Percentiles rank a stretch among this genome's conserved stretches.
phyloP scores from a whole-genome alignment of 2,113 vertebrate species.

The Dolichallabes microphthalmus region DNA sequence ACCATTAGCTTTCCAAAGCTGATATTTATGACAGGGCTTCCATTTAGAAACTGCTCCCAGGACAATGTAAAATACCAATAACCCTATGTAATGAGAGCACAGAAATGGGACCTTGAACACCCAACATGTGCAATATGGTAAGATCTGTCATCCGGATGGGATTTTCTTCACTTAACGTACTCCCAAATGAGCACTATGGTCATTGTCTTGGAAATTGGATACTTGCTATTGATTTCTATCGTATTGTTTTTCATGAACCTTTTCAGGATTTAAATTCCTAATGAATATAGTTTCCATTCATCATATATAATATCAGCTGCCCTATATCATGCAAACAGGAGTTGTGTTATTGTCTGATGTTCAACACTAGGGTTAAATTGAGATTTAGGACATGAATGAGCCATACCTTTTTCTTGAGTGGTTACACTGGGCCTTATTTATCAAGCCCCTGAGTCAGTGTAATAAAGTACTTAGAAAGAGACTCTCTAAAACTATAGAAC shows the following conservation, averaged over 20 bases:
- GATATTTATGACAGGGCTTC: slow-evolving; percentile 19
- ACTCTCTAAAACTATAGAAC: neutral
- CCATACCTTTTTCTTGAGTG: neutral
- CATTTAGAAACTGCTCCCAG: slow-evolving; percentile 25
- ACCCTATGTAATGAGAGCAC: slow-evolving; percentile 14
- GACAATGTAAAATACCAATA: slow-evolving; percentile 15
- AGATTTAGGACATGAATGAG: neutral
- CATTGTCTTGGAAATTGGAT: slow-evolving; percentile 10
- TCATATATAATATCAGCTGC: neutral
- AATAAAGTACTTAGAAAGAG: neutral
- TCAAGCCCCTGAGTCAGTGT: neutral
- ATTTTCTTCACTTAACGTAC: neutral
- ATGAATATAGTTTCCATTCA: slow-evolving; percentile 1
- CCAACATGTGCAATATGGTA: slow-evolving; percentile 12
- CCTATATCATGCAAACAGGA: neutral
- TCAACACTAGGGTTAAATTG: neutral
- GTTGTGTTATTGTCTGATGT: neutral
- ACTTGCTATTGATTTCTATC: slow-evolving; percentile 1
- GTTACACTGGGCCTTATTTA: neutral
- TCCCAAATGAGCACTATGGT: slow-evolving; percentile 13
- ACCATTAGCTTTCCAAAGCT: slow-evolving; percentile 26
- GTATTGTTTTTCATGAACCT: neutral
- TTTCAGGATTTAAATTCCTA: neutral
- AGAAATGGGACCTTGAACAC: slow-evolving; percentile 10
- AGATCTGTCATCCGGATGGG: slow-evolving; percentile 2